A percentile compares a stretch with the other conserved stretches of the same genome.
phyloP scores from a whole-genome alignment of 1,140 invertebrate species.

The Atta cephalotes region DNA sequence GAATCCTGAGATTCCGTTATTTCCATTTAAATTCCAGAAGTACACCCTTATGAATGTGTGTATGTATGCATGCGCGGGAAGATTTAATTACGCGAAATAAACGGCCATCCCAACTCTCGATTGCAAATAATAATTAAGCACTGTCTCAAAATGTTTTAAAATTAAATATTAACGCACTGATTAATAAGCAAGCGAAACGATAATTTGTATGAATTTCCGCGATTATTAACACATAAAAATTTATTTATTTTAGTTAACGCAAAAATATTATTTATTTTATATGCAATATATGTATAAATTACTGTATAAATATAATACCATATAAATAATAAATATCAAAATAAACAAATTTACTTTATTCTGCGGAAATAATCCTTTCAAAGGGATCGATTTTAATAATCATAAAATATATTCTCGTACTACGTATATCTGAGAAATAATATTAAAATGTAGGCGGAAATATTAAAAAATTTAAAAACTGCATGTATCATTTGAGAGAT shows the following conservation, averaged over 20 bases:
- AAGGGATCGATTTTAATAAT: not conserved
- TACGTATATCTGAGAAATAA: not conserved
- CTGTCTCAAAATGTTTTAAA: constrained; percentile 31
- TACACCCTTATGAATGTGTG: not conserved
- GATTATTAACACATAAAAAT: too few species aligned
- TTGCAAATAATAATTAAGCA: constrained; percentile 56
- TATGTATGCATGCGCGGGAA: not conserved
- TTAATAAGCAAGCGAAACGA: constrained; percentile 30
- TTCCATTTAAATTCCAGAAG: constrained; percentile 64
- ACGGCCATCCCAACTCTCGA: not conserved
- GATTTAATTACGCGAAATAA: constrained; percentile 59
- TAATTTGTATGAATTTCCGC: too few species aligned
- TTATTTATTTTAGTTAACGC: too few species aligned
- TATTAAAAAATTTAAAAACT: not conserved
- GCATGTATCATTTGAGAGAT: not conserved
- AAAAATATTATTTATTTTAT: not conserved
- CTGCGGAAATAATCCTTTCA: not conserved
- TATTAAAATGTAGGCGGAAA: not conserved
- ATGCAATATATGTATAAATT: not conserved
- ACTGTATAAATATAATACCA: not conserved
- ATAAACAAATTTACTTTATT: not conserved
- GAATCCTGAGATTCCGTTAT: constrained; percentile 63
- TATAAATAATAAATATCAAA: too few species aligned
- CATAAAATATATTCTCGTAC: not conserved
- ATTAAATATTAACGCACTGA: constrained; percentile 32